Evolutionary conservation across 2,113 vertebrate species (phyloP), one percentile per base, ranked within the genome.

Genomic region (Lota lota): DNA sequence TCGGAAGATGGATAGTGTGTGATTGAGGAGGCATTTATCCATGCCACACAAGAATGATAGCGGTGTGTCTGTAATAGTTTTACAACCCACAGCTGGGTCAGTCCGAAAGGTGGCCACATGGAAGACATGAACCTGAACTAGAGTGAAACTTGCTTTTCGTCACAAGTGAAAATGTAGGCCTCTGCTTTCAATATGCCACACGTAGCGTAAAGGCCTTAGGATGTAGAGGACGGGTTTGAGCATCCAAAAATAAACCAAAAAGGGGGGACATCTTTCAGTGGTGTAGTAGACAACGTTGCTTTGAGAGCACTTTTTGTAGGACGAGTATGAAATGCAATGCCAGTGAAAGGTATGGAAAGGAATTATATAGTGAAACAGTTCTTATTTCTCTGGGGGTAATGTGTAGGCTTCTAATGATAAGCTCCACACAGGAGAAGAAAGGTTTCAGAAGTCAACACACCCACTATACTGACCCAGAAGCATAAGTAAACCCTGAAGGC

Each of bases 11-110:
- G 74, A 79, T 71, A 61, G 64, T 62, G 65, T 60, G 3, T 51
- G 69, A 72, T 64, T 68, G 61, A 14, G 11, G 18, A 0, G 61
- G 63, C 47, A 60, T 67, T 77, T 17, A 63, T 22, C 53, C 63
- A 40, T 69, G 66, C 72, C 60, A 19, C 47, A n/a, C 59, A 77
- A 79, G 77, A 82, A 64, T 60, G 74, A 83, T 83, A 73, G 76
- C 33, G 59, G 63, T 57, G 51, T 72, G 63, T 33, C 22, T 12
- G 24, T 75, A 83, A 79, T 68, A 61, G 54, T 22, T 69, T 79
- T 79, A 83, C 76, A 79, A 40, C 68, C 62, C 20, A 61, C 33
- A n/a, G 54, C 40, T 56, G 19, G 72, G 67, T 77, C 64, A 71
- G n/a, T 33, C 60, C 67, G 10, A 68, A 51, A 19, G 58, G 63